phyloP scores from a whole-genome alignment of 2,888 invertebrate species.

The Copidosoma aretas region DNA sequence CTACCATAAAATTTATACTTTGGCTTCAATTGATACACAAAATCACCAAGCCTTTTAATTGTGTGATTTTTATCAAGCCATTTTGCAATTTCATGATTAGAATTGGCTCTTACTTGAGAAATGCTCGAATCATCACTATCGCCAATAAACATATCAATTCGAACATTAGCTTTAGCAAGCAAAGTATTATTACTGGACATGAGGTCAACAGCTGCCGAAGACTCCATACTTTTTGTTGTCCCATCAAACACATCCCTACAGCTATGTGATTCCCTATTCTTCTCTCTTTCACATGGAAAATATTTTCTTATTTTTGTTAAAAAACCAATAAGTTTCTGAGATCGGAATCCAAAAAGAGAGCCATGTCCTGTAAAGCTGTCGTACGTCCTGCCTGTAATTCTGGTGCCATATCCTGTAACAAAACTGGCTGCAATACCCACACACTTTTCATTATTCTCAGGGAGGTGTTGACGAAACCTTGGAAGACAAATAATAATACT shows the following conservation, averaged over 20 bases:
- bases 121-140: conserved; percentile 45
- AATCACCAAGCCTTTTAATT: conserved; percentile 34
- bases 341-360: conserved; percentile 30
- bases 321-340: conserved; percentile 42
- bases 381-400: conserved; percentile 31
- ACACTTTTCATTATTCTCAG: too few relatives aligned
- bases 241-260: conserved; percentile 37
- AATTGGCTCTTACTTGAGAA: conserved; percentile 38
- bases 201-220: conserved; percentile 42
- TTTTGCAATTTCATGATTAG: conserved; percentile 33
- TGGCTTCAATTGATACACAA: conserved; percentile 29
- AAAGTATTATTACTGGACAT: conserved; percentile 40
- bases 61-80: conserved; percentile 37
- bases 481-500: too few relatives aligned
- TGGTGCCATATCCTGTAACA: conserved; percentile 27
- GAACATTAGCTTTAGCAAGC: conserved; percentile 28
- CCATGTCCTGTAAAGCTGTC: conserved; percentile 30
- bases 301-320: conserved; percentile 39
- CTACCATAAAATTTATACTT: conserved; percentile 19
- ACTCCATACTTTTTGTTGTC: conserved; percentile 48
- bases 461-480: too few relatives aligned
- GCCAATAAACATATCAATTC: conserved; percentile 41
- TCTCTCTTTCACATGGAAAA: conserved; percentile 41
- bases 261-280: conserved; percentile 40
- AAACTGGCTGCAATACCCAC: conserved; percentile 23